Base-by-base conservation (phyloP, 2,797 vertebrate species). In the Pteropus rufus region DNA sequence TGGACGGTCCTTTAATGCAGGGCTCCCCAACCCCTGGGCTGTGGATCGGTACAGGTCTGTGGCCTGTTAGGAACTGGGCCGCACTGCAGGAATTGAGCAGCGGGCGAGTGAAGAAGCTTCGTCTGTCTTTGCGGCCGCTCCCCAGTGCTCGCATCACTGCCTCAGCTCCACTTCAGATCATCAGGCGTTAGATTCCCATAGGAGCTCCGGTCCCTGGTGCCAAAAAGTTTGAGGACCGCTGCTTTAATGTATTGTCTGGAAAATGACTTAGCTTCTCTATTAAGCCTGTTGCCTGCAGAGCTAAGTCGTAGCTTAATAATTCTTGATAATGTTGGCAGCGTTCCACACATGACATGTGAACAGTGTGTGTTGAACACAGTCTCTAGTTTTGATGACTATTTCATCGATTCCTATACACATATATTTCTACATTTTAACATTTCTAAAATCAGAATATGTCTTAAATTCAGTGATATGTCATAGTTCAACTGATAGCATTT, bases 371-470 rank as follows among this genome's bases (percentile, higher is more conserved):
- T 91, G 75, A 93, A 52, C 49, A 41, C 16, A 76, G 62, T 73
- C 2, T 85, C 52, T 95, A 10, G 65, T 83, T 94, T 65, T 95
- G 52, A 79, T 94, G 54, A 75, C 41, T 44, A 70, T 92, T 92
- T 84, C 64, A 70, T 88, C 67, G 82, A 29, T 54, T 91, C 18
- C 62, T 49, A 64, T 8, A 49, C 87, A 82, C 23, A 65, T 10
- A 69, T 84, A 19, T 79, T 84, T 39, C n/a, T 31, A 46, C 60
- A 81, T 92, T 92, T 83, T 92, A 73, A 60, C 39, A 86, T 69
- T 64, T 94, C 85, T 90, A 60, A 92, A 92, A 92, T 90, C 52
- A 89, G 26, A 54, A 62, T 87, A 23, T 31, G 8, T 89, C 44
- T 86, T 83, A 58, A 83, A 69, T 65, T 82, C 52, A 89, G 29